Conservation (phyloP, 2,113 vertebrate species). For the Scophthalmus maximus region DNA sequence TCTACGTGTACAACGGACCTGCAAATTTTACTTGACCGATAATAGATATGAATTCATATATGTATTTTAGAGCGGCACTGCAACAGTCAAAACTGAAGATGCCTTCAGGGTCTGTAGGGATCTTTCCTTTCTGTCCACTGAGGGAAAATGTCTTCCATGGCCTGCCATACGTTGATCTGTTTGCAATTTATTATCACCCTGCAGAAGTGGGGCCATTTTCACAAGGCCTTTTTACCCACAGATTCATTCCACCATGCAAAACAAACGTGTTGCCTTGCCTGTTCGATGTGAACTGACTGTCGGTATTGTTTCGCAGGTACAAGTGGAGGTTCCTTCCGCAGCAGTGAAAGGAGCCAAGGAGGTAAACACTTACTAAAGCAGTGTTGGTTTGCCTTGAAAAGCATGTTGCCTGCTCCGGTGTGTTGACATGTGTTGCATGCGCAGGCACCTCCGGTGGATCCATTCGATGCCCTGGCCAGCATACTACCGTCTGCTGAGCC, state of each 20-base stretch:
- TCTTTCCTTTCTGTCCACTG: background rate
- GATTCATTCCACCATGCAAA: background rate
- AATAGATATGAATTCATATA: conserved; percentile 27
- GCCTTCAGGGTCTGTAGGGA: background rate
- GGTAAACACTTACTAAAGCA: conserved; percentile 54
- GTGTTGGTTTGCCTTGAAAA: conserved; percentile 4
- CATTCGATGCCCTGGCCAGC: conserved; percentile 76
- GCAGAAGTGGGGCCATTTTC: too few species aligned
- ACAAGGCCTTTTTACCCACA: background rate
- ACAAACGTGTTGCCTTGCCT: too few species aligned
- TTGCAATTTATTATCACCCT: background rate
- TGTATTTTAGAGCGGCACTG: conserved; percentile 67
- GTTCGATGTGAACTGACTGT: conserved; percentile 19
- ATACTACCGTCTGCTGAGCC: conserved; percentile 69
- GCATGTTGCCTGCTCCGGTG: conserved; percentile 42
- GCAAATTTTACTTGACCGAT: conserved; percentile 8
- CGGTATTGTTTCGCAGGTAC: conserved; percentile 72
- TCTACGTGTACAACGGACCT: background rate
- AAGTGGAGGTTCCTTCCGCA: conserved; percentile 68
- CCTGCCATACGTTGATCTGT: too few species aligned
- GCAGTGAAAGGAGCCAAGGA: conserved; percentile 51
- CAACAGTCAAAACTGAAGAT: conserved; percentile 60
- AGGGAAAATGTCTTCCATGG: background rate
- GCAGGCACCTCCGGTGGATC: conserved; percentile 72
- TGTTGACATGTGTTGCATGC: conserved; percentile 66